phyloP scores from a whole-genome alignment of 2,797 vertebrate genomes.

The Enteromius radiatus region DNA sequence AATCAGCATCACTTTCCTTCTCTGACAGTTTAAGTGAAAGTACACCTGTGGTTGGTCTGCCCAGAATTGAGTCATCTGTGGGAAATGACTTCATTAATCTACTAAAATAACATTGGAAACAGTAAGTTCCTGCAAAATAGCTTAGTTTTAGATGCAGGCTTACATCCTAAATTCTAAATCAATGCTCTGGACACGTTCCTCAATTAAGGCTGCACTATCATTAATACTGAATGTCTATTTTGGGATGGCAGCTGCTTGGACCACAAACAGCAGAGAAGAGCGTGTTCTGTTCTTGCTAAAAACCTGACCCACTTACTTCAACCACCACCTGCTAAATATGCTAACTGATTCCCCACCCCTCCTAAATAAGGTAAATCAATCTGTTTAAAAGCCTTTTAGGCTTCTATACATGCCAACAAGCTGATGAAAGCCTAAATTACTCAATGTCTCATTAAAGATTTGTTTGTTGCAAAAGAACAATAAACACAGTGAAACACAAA shows the following conservation, averaged over 20 bases:
- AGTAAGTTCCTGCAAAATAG: not conserved
- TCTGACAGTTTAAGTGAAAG: slow-evolving; percentile 1
- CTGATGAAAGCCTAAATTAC: not conserved
- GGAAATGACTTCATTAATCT: not conserved
- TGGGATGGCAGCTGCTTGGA: slow-evolving; percentile 35
- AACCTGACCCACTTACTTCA: slow-evolving; percentile 38
- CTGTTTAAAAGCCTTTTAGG: slow-evolving; percentile 38
- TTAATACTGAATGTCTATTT: slow-evolving; percentile 38
- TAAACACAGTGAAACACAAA: not conserved
- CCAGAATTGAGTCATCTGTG: not conserved
- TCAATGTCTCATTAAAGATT: slow-evolving; percentile 1
- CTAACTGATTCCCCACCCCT: not conserved
- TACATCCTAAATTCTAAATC: not conserved
- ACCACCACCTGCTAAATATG: slow-evolving; percentile 31
- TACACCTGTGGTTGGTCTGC: not conserved
- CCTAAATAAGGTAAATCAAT: slow-evolving; percentile 22
- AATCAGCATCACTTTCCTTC: not conserved
- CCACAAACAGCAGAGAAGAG: slow-evolving; percentile 28
- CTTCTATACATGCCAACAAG: not conserved
- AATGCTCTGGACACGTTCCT: slow-evolving; percentile 17
- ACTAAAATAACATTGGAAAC: not conserved
- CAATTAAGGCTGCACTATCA: slow-evolving; percentile 26
- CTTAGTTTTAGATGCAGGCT: not conserved
- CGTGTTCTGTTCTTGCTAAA: slow-evolving; percentile 36
- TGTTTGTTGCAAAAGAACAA: slow-evolving; percentile 15